These are phyloP conservation scores for Diorhabda elongata DNA, from an alignment of 1,140 invertebrate species.

Conservation along the genomic window DNA sequence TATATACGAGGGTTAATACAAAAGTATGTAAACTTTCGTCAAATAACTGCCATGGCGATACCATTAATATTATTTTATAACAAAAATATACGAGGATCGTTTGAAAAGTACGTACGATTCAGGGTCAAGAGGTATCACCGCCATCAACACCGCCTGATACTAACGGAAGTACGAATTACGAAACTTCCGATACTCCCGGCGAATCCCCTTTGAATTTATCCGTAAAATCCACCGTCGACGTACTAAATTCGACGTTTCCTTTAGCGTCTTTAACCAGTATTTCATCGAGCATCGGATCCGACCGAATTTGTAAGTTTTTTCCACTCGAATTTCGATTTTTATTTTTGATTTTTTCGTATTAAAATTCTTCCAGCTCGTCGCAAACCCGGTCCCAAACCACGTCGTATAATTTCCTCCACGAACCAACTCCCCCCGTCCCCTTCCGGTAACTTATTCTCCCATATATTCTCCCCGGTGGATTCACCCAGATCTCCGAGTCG, in stretches of 20 bases:
- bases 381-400: slow-evolving; percentile 68
- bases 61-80: too few relatives aligned
- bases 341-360: not conserved
- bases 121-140: slow-evolving; percentile 34
- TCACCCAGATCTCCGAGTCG: slow-evolving; percentile 56
- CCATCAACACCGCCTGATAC: slow-evolving; percentile 45
- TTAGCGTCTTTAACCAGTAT: slow-evolving; percentile 57
- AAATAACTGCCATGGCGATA: too few relatives aligned
- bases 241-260: slow-evolving; percentile 48
- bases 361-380: slow-evolving; percentile 55
- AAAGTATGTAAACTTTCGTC: too few relatives aligned
- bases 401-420: slow-evolving; percentile 58
- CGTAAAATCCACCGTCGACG: slow-evolving; percentile 62
- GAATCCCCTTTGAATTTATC: slow-evolving; percentile 79
- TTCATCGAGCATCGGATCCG: slow-evolving; percentile 48
- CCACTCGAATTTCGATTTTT: not conserved
- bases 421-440: slow-evolving; percentile 45
- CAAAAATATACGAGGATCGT: too few relatives aligned
- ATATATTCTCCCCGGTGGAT: slow-evolving; percentile 55
- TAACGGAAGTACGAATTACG: slow-evolving; percentile 43
- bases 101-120: not conserved
- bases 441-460: slow-evolving; percentile 52
- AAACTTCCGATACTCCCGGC: slow-evolving; percentile 53
- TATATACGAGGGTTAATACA: too few relatives aligned
- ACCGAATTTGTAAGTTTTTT: slow-evolving; percentile 50